Conservation (phyloP, 2,888 invertebrate genomes). For the Isoperla grammatica region DNA sequence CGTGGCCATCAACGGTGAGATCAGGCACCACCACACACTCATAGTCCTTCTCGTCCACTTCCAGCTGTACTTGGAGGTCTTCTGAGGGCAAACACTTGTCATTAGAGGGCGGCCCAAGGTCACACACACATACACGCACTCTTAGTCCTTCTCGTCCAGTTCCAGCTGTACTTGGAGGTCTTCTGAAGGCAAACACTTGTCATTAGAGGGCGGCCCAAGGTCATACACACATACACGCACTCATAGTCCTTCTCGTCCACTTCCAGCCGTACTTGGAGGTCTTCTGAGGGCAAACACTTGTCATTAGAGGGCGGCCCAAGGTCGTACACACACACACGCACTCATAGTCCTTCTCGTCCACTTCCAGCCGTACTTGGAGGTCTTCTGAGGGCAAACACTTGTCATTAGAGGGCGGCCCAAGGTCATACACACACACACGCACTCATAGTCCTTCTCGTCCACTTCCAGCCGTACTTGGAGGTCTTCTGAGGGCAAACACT, state of each 20-base stretch:
- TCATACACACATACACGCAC: too few species aligned
- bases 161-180: conserved; percentile 46
- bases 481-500: conserved; percentile 40
- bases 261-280: conserved; percentile 45
- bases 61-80: conserved; percentile 40
- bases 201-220: too few species aligned
- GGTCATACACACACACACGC: too few species aligned
- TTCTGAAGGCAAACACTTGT: conserved; percentile 38
- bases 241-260: conserved; percentile 40
- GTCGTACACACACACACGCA: too few species aligned
- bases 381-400: conserved; percentile 41
- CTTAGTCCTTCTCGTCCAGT: conserved; percentile 39
- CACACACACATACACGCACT: too few species aligned
- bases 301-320: too few species aligned
- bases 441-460: conserved; percentile 40
- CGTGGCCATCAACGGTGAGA: conserved; percentile 5
- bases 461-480: conserved; percentile 46
- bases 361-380: conserved; percentile 45
- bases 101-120: too few species aligned
- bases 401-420: too few species aligned
- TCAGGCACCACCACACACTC: conserved; percentile 19
- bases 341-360: conserved; percentile 40
- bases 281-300: conserved; percentile 40
- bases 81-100: conserved; percentile 42
- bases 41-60: conserved; percentile 27